These are phyloP conservation scores for Embidobia sp. DNA, from an alignment of 2,888 invertebrate species.

Conservation along the genomic window DNA sequence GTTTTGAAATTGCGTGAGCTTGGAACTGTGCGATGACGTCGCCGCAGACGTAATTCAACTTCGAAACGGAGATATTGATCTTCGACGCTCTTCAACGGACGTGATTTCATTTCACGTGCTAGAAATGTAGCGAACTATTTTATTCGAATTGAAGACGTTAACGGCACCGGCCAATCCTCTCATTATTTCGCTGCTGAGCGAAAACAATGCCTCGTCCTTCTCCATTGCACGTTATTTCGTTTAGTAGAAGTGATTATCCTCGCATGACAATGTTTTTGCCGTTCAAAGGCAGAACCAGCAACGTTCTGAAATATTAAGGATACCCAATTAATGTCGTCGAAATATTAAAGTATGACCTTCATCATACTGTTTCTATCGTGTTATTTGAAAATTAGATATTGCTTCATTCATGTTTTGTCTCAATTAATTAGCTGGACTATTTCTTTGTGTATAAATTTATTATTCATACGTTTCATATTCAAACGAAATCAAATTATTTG, in stretches of 20 bases:
- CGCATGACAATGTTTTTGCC: slow-evolving; percentile 64
- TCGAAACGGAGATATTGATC: slow-evolving; percentile 59
- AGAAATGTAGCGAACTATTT: slow-evolving; percentile 27
- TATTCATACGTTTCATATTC: too few relatives aligned
- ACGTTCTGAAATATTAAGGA: slow-evolving; percentile 47
- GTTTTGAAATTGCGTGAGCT: slow-evolving; percentile 28
- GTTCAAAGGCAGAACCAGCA: slow-evolving; percentile 32
- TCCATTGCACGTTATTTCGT: slow-evolving; percentile 58
- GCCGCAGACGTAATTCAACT: slow-evolving; percentile 31
- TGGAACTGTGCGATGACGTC: slow-evolving; percentile 21
- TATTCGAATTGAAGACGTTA: slow-evolving; percentile 43
- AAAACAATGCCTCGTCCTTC: slow-evolving; percentile 45
- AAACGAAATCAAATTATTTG: too few relatives aligned
- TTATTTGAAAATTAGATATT: too few relatives aligned
- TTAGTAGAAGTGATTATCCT: slow-evolving; percentile 70
- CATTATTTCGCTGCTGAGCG: slow-evolving; percentile 28
- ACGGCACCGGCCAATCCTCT: slow-evolving; percentile 19
- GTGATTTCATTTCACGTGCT: slow-evolving; percentile 36
- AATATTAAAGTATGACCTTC: too few relatives aligned
- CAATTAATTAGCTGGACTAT: too few relatives aligned
- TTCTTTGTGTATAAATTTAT: too few relatives aligned
- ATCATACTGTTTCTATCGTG: too few relatives aligned
- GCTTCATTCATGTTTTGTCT: too few relatives aligned
- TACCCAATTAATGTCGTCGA: slow-evolving; percentile 18
- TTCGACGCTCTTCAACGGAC: slow-evolving; percentile 48